Conservation (phyloP, 2,113 vertebrate genomes). For the Australoheros scitulus region DNA sequence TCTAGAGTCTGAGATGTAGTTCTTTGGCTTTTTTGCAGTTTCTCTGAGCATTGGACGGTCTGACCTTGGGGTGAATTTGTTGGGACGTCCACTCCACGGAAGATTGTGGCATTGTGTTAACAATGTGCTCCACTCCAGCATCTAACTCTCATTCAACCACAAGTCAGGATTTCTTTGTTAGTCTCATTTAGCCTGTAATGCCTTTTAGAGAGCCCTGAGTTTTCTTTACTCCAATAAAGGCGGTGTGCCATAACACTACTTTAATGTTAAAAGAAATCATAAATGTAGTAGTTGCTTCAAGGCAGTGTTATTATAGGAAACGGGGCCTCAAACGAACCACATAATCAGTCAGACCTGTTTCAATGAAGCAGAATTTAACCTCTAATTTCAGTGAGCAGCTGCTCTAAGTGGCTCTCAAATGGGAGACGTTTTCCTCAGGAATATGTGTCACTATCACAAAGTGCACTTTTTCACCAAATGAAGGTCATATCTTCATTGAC, state of each 20-base stretch:
- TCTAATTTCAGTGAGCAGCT: slow-evolving; percentile 15
- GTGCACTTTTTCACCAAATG: slow-evolving; percentile 10
- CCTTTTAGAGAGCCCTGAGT: not conserved
- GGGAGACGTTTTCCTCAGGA: slow-evolving; percentile 29
- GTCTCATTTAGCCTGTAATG: not conserved
- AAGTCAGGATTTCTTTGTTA: not conserved
- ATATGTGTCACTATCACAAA: slow-evolving; percentile 44
- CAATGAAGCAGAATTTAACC: slow-evolving; percentile 45
- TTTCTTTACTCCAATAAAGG: not conserved
- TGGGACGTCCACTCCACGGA: no score
- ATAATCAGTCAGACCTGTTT: slow-evolving; percentile 40
- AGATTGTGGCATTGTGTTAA: no score
- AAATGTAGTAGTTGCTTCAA: slow-evolving; percentile 15
- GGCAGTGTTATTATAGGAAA: slow-evolving; percentile 16
- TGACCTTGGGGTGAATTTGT: no score
- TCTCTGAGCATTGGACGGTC: no score
- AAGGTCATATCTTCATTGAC: slow-evolving; percentile 25
- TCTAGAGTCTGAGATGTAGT: no score
- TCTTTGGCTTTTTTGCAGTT: no score
- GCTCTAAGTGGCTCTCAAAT: slow-evolving; percentile 28
- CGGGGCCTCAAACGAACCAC: slow-evolving; percentile 19
- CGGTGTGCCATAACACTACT: not conserved
- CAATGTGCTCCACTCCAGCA: no score
- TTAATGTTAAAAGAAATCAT: slow-evolving; percentile 21
- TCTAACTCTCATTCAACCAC: not conserved